Conservation (phyloP, 2,888 invertebrate species). For the Drosophila prolongata region DNA sequence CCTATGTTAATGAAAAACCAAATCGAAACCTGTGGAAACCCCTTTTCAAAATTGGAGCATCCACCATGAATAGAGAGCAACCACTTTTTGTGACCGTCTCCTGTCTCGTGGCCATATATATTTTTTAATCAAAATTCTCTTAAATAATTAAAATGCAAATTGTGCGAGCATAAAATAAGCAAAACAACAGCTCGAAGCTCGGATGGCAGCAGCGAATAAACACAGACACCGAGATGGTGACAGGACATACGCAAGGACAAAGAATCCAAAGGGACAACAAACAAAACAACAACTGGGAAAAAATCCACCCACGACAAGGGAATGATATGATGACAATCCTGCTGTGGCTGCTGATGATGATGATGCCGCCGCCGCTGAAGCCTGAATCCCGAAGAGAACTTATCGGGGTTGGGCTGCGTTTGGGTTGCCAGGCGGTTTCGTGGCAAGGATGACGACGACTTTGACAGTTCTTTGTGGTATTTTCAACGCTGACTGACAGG, state of each 20-base stretch:
- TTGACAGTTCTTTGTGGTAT: slow-evolving; percentile 78
- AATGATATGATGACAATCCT: slow-evolving; percentile 63
- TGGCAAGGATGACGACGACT: slow-evolving; percentile 51
- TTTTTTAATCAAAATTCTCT: slow-evolving; percentile 84
- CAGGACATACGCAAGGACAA: slow-evolving; percentile 62
- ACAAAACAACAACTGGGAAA: slow-evolving; percentile 28
- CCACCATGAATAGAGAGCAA: slow-evolving; percentile 23
- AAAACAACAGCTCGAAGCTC: slow-evolving; percentile 55
- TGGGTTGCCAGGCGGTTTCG: slow-evolving; percentile 14
- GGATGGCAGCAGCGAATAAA: slow-evolving; percentile 49
- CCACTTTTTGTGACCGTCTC: slow-evolving; percentile 12
- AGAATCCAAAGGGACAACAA: slow-evolving; percentile 61
- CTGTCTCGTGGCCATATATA: slow-evolving; percentile 21
- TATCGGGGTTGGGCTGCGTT: slow-evolving; percentile 1
- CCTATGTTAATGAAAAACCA: slow-evolving; percentile 28
- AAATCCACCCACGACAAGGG: slow-evolving; percentile 44
- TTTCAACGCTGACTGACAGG: slow-evolving; percentile 38
- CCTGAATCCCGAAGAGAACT: slow-evolving; percentile 11
- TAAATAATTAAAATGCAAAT: slow-evolving; percentile 84
- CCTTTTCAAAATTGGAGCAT: not conserved
- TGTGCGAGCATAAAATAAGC: slow-evolving; percentile 70
- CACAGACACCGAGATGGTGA: slow-evolving; percentile 38
- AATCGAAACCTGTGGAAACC: slow-evolving; percentile 14
- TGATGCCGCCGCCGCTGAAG: slow-evolving; percentile 33
- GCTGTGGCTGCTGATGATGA: slow-evolving; percentile 31